phyloP scores from a whole-genome alignment of 2,113 vertebrate species.

The Sphaerodactylus townsendi region DNA sequence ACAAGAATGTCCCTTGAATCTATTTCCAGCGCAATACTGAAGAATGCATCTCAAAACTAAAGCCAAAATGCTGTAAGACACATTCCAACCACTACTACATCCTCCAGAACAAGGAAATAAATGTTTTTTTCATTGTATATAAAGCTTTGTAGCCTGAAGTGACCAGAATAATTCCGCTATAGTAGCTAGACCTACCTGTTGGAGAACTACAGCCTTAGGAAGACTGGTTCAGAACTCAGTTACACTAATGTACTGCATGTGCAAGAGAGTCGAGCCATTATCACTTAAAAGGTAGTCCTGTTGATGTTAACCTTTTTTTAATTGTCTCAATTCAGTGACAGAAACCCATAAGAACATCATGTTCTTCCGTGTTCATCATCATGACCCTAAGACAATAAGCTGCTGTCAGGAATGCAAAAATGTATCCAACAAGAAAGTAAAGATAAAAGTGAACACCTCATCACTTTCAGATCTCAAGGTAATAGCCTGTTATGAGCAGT shows the following conservation, averaged over 20 bases:
- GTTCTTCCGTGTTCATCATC: neutral
- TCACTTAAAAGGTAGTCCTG: neutral
- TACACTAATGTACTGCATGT: neutral
- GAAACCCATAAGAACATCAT: neutral
- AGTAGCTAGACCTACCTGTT: neutral
- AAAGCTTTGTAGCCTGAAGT: constrained; percentile 41
- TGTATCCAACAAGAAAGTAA: neutral
- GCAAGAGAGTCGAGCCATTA: neutral
- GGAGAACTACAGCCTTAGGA: neutral
- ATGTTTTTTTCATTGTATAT: constrained; percentile 54
- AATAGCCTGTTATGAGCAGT: neutral
- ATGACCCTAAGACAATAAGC: neutral
- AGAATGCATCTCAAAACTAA: constrained; percentile 32
- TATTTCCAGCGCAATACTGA: neutral
- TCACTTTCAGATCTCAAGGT: neutral
- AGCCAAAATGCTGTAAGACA: constrained; percentile 53
- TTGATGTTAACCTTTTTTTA: neutral
- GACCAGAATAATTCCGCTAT: neutral
- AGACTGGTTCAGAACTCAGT: neutral
- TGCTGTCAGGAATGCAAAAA: neutral
- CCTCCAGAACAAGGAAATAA: constrained; percentile 55
- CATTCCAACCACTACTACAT: constrained; percentile 48
- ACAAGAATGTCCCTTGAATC: neutral
- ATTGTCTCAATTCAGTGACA: neutral
- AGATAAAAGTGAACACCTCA: neutral